Evolutionary conservation across 1,140 invertebrate genomes (phyloP).

Genomic region (Tetranychus cinnabarinus): DNA sequence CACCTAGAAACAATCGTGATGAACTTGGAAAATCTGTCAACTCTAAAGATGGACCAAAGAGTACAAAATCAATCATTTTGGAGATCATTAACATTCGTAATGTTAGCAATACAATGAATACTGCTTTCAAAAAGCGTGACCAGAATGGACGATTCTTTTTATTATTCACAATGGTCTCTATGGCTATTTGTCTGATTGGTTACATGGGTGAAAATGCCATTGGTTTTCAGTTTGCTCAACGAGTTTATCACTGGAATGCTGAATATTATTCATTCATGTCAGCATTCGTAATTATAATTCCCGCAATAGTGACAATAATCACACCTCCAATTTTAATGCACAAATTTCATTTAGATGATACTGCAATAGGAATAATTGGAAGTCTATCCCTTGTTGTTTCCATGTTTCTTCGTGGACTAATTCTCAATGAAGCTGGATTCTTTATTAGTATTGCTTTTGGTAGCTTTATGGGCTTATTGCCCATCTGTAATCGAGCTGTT

Average conservation of each 20-base stretch:
- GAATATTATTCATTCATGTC: conserved; percentile 1
- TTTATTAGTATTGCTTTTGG: background rate
- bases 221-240: conserved; percentile 6
- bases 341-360: conserved; percentile 3
- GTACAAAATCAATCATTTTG: too few relatives aligned
- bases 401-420: background rate
- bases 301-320: background rate
- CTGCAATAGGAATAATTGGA: background rate
- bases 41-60: too few relatives aligned
- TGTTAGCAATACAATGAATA: too few relatives aligned
- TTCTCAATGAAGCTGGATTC: background rate
- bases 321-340: background rate
- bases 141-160: background rate
- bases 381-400: background rate
- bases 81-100: too few relatives aligned
- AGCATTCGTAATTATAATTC: background rate
- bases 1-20: too few relatives aligned
- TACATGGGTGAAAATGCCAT: background rate
- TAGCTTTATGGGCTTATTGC: background rate
- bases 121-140: background rate
- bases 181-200: background rate
- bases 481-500: background rate
- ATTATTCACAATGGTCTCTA: background rate
- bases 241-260: conserved; percentile 4
- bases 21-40: too few relatives aligned